Evolutionary conservation across 2,888 invertebrate species (phyloP), one percentile per base, ranked within the genome.

Genomic region (Tetranychus truncatus): DNA sequence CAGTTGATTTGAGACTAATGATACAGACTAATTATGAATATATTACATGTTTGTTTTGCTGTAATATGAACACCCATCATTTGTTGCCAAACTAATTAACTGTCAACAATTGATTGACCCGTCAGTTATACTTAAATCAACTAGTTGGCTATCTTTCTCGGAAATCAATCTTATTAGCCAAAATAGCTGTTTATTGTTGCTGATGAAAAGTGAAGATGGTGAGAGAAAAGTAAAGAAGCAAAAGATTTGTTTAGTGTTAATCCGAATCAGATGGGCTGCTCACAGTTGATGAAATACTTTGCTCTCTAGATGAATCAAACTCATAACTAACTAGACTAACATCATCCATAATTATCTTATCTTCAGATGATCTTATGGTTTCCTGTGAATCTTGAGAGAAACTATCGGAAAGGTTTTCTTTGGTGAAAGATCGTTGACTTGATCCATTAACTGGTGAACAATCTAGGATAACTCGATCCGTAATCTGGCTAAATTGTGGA

Each of bases 221-320:
- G 55, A 55, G 15, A 15, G 55, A 55, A 15, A 55, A 55, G 7
- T 2, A 55, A 55, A 55, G 15, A 15, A 55, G 15, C 9, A 55
- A 15, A 55, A 55, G 9, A 55, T 55, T 55, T 55, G 9, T 55
- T 55, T 9, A 9, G n/a, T 20, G 18, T 21, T 21, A 69, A 69
- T 69, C 69, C 11, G 69, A 24, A 69, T 69, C 69, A 24, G 69
- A 69, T 20, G 69, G 69, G 20, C 69, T 69, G n/a, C 21, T 24
- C n/a, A 69, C 34, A 11, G 69, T 69, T 69, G 69, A 69, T 11
- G 69, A 24, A 69, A 24, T 24, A 20, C 69, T 69, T 24, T 24
- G 69, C 34, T 69, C 69, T 20, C 20, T 21, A 11, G 69, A 69
- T 21, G 69, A 69, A 24, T 69, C 69, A 69, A 69, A 24, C 11